Percentiles rank a stretch among this genome's conserved stretches.
These are phyloP conservation scores for Drosophila melanogaster DNA, from an alignment of 1,140 invertebrate species.

Conservation along the genomic window DNA sequence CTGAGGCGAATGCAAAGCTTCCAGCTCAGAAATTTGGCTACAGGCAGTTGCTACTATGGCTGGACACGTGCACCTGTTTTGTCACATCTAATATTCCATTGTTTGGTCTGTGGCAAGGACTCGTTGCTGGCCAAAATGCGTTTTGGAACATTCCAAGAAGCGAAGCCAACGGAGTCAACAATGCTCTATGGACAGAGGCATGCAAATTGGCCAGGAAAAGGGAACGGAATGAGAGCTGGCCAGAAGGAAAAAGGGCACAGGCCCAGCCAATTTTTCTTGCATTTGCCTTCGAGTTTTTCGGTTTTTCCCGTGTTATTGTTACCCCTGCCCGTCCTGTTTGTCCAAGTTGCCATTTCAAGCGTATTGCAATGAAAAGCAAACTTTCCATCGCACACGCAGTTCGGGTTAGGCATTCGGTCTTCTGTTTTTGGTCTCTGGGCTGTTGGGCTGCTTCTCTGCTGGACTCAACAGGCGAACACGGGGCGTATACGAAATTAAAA, in stretches of 20 bases:
- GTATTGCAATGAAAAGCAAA: slow-evolving; percentile 80
- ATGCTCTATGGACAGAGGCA: slow-evolving; percentile 42
- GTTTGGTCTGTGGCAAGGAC: slow-evolving; percentile 50
- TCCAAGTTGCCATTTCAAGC: slow-evolving; percentile 83
- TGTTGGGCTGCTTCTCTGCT: slow-evolving; percentile 25
- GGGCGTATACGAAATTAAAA: slow-evolving; percentile 81
- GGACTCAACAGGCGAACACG: slow-evolving; percentile 55
- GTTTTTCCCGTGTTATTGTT: slow-evolving; percentile 27
- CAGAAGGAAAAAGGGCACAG: background rate
- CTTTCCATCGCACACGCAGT: slow-evolving; percentile 56
- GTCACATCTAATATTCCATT: slow-evolving; percentile 79
- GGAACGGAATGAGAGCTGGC: background rate
- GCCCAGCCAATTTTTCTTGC: slow-evolving; percentile 58
- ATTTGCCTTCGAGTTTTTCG: slow-evolving; percentile 48
- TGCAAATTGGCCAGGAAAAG: slow-evolving; percentile 45
- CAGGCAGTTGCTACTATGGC: slow-evolving; percentile 16
- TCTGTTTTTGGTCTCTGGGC: slow-evolving; percentile 1
- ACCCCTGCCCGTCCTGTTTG: slow-evolving; percentile 61
- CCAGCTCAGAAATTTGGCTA: slow-evolving; percentile 9
- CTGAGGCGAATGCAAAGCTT: slow-evolving; percentile 7
- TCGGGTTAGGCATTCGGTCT: slow-evolving; percentile 8
- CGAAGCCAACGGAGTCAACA: slow-evolving; percentile 48
- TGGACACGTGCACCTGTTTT: slow-evolving; percentile 61
- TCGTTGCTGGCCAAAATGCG: slow-evolving; percentile 49
- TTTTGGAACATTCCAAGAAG: slow-evolving; percentile 22